Conservation (phyloP, 2,797 vertebrate species). For the Onychomys torridus region DNA sequence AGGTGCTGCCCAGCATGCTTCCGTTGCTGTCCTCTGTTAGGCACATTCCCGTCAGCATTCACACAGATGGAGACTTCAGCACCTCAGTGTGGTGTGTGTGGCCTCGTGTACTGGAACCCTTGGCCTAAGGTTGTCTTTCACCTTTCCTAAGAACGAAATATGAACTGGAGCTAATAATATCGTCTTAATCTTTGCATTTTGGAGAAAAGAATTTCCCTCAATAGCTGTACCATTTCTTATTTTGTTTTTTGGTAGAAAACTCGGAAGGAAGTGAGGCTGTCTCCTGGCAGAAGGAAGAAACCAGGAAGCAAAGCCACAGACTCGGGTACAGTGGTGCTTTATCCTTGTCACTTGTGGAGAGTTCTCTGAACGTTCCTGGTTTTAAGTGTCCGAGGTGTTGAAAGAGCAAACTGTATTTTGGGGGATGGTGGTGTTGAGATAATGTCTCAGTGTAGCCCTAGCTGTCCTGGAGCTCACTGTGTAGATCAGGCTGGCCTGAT, state of each 20-base stretch:
- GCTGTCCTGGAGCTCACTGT: background rate
- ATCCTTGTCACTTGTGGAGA: background rate
- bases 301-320: background rate
- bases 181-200: background rate
- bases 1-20: background rate
- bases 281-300: constrained; percentile 51
- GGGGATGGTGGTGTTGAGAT: background rate
- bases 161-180: constrained; percentile 22
- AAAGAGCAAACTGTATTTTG: background rate
- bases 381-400: background rate
- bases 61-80: background rate
- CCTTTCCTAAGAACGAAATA: background rate
- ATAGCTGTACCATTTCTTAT: background rate
- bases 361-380: background rate
- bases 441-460: background rate
- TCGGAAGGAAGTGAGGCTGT: constrained; percentile 21
- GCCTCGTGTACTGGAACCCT: background rate
- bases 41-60: background rate
- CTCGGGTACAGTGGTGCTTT: constrained; percentile 63
- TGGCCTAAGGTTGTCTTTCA: background rate
- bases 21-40: background rate
- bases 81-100: background rate
- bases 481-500: background rate
- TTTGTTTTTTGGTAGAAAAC: constrained; percentile 50
- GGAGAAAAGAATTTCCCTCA: constrained; percentile 21